Evolutionary conservation across 2,888 invertebrate genomes (phyloP), one percentile per base, ranked within the genome.

Genomic region (Diadromus collaris): DNA sequence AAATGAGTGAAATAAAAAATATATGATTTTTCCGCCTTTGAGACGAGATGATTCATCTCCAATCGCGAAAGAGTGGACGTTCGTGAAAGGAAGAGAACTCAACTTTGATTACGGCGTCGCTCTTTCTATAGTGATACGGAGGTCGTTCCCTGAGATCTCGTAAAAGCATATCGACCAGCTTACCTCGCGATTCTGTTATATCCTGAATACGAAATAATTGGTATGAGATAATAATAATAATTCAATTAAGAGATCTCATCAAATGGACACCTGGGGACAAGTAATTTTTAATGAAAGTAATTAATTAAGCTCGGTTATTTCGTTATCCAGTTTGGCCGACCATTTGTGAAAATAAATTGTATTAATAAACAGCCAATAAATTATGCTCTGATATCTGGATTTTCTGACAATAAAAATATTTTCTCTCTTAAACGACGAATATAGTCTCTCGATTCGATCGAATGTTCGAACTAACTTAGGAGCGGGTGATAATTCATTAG

Each of bases 71-170:
- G 21, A 19, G 48, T 9, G 3, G 56, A 27, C 24, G 27, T 27
- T n/a, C 32, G 32, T 48, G 19, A 48, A 21, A 19, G 46, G 19
- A 19, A 34, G 34, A 48, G 13, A 46, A 21, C 16, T 34, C 6
- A 48, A 21, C 46, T 51, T 67, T 67, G 32, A 51, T 65, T 48
- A 48, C n/a, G 10, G 19, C 29, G 29, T 65, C 32, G 32, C 16
- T 44, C 29, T n/a, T 32, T 29, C 19, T n/a, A 9, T 16, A 34
- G 32, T n/a, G 6, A 2, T 32, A 6, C 58, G 58, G n/a, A 32
- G 32, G 2, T 10, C 58, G 29, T 19, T 10, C n/a, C n/a, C 7
- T 29, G 7, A 7, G n/a, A 7, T 7, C 6, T 64, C 29, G 10
- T 46, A 29, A 19, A 64, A 9, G 46, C 44, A 9, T n/a, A 27